Base-by-base conservation (phyloP, 2,797 vertebrate species). In the Xyrichtys novacula region DNA sequence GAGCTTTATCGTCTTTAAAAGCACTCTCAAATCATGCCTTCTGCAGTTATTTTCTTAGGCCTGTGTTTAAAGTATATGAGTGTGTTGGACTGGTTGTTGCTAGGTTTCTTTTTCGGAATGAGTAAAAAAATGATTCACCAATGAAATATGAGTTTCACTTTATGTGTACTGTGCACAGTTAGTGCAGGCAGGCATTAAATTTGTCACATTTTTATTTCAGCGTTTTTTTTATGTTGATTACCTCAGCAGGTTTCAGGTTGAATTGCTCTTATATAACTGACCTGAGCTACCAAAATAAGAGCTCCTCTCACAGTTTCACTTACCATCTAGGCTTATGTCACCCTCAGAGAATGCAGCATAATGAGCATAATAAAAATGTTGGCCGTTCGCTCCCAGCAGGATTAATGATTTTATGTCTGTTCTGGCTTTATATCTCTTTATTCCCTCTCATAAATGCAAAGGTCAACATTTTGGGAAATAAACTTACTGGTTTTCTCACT, bases 301-400 rank as follows among this genome's bases (percentile, higher is more conserved):
- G 1, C n/a, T 46, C 62, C 34, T 28, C 40, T 28, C 40, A 56
- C 36, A 53, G 39, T 43, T 71, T 50, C 32, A 50, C 48, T 54
- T 10, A 31, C 54, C 26, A 52, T 69, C 49, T n/a, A 36, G 28
- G 61, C 23, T 22, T 54, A 64, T 55, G 47, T 84, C 73, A 84
- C 44, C 44, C 57, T 52, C 31, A 56, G 28, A 70, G 77, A 78
- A 83, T 75, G 72, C 47, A 57, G 43, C 23, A 63, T 56, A 73
- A 71, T 65, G 65, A 73, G 26, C n/a, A 25, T 55, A 68, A 58
- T 65, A 73, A 71, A 54, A 66, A 38, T 14, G 36, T 25, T 69
- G 40, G 39, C 56, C 61, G 20, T 68, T 76, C 58, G 16, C 53
- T 61, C 71, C 17, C 76, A 66, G 67, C 36, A 22, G 60, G 64